Evolutionary conservation across 2,113 vertebrate genomes (phyloP), one percentile per base, ranked within the genome.

Genomic region (Capricornis sumatraensis): DNA sequence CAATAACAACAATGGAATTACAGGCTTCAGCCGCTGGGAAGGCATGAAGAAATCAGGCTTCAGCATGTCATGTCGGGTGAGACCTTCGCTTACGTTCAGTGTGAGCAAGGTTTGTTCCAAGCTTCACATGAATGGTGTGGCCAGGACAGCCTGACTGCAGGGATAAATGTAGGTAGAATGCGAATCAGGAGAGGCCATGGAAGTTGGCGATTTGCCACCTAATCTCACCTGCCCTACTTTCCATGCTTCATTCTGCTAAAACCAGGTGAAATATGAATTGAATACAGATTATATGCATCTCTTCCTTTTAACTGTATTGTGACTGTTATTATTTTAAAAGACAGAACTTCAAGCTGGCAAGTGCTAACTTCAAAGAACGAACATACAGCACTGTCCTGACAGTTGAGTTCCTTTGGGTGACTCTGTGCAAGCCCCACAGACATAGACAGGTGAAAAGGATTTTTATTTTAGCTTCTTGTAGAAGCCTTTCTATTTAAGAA

Each of bases 291-390:
- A 89, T 23, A 28, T 58, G 74, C 27, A 45, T 60, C 25, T 23
- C 28, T 92, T 94, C 67, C 62, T 92, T 89, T 92, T n/a, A 94
- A 92, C 89, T 76, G 88, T 50, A 60, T 86, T 91, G 53, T 27
- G 40, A 58, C 85, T 33, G 84, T 58, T 30, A 87, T 90, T 67
- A 45, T 82, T 97, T 94, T 91, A 82, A 90, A 96, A 60, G 85
- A 43, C 28, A 67, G 33, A 64, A 84, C 74, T 96, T 96, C 92
- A 28, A 67, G 8, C 74, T 94, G 64, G 36, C 81, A 92, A 94
- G 50, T 94, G 71, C 52, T 67, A 6, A 79, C 89, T 94, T 96
- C 62, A 92, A 87, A 95, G 81, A 76, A 78, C 3, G 1, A 71
- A 53, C n/a, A 10, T 74, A 67, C 84, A 93, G 62, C n/a, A 19